Percentiles rank a stretch among this genome's conserved stretches.
Evolutionary conservation across 2,797 vertebrate species (phyloP).

Genomic region (Morelia viridis): DNA sequence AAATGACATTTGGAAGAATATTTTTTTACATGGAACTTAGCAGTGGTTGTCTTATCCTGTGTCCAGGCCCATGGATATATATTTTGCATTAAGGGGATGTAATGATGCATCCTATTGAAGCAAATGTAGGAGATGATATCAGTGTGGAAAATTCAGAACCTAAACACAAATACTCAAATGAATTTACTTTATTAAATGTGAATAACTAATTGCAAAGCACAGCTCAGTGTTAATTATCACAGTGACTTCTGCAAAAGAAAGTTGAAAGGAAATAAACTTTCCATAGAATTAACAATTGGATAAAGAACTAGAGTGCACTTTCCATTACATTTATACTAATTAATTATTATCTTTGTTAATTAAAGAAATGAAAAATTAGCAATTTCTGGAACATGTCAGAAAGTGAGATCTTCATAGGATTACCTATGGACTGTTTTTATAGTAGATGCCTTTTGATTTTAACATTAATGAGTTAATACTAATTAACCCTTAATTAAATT

Average conservation of each 20-base stretch:
- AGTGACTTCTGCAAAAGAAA: background rate
- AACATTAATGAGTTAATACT: background rate
- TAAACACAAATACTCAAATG: background rate
- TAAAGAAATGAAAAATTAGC: background rate
- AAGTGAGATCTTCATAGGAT: background rate
- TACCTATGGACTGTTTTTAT: background rate
- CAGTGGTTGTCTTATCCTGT: background rate
- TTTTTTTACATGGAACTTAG: constrained; percentile 1
- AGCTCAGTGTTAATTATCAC: background rate
- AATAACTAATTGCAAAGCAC: background rate
- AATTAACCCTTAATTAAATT: background rate
- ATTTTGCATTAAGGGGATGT: background rate
- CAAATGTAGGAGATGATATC: background rate
- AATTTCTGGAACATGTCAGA: background rate
- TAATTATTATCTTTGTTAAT: background rate
- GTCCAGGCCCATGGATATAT: background rate
- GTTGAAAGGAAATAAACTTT: background rate
- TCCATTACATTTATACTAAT: background rate
- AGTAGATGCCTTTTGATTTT: background rate
- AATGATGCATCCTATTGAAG: background rate
- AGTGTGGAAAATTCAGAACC: background rate
- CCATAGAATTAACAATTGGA: background rate
- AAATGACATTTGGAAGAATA: background rate
- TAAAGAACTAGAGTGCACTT: background rate
- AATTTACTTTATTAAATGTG: background rate